phyloP scores from a whole-genome alignment of 2,797 vertebrate species.

The Glossophaga mutica region DNA sequence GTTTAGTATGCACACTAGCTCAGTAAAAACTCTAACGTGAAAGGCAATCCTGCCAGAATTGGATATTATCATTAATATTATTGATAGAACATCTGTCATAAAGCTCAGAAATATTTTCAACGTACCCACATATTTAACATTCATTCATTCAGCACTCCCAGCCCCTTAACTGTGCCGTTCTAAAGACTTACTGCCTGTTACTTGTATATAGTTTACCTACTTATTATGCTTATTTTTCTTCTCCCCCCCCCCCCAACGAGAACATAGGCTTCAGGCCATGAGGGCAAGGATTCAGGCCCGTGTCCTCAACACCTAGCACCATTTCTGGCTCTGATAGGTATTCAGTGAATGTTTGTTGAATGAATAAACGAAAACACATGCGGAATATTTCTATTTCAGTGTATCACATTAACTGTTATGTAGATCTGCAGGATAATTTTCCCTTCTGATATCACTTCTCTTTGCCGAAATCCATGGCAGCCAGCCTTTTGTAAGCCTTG shows the following conservation, averaged over 20 bases:
- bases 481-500: background rate
- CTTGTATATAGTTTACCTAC: background rate
- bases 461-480: background rate
- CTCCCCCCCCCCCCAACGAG: background rate
- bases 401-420: background rate
- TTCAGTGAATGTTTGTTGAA: background rate
- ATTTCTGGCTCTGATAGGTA: background rate
- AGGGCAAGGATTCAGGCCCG: too few relatives aligned
- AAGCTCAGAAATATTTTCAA: background rate
- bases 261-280: background rate
- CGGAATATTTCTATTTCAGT: background rate
- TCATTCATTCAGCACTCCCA: background rate
- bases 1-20: background rate
- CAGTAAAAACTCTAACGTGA: background rate
- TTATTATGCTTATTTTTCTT: background rate
- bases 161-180: background rate
- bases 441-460: background rate
- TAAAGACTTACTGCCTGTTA: background rate
- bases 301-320: background rate
- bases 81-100: background rate
- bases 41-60: background rate
- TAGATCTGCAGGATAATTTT: background rate
- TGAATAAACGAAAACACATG: background rate
- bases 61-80: background rate
- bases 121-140: background rate